These are phyloP conservation scores for Rotaria sp. DNA, from an alignment of 2,888 invertebrate genomes.

Conservation along the genomic window DNA sequence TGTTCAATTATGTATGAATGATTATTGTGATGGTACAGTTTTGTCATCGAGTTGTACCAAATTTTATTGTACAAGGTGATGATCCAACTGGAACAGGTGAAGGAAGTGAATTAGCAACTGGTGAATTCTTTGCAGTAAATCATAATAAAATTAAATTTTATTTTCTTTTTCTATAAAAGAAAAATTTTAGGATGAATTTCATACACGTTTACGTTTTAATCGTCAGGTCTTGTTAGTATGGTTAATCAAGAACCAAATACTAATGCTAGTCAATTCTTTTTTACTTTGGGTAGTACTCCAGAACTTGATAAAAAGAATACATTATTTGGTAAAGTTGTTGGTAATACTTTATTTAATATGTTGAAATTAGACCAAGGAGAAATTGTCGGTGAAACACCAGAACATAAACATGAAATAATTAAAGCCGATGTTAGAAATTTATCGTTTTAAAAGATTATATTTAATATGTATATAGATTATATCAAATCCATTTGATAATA, in stretches of 20 bases:
- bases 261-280: slow-evolving; percentile 94
- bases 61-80: slow-evolving; percentile 90
- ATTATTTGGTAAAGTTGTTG: slow-evolving; percentile 83
- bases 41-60: slow-evolving; percentile 88
- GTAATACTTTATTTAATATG: slow-evolving; percentile 90
- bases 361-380: slow-evolving; percentile 78
- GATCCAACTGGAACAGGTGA: slow-evolving; percentile 91
- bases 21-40: slow-evolving; percentile 76
- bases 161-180: slow-evolving; percentile 35
- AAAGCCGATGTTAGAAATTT: background rate
- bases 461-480: background rate
- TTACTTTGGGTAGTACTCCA: slow-evolving; percentile 79
- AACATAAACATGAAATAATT: slow-evolving; percentile 75
- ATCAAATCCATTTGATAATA: slow-evolving; percentile 84
- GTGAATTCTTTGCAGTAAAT: slow-evolving; percentile 75
- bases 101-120: slow-evolving; percentile 92
- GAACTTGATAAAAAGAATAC: slow-evolving; percentile 94
- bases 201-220: slow-evolving; percentile 79
- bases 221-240: slow-evolving; percentile 87
- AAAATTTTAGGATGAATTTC: slow-evolving; percentile 73
- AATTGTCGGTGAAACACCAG: slow-evolving; percentile 78
- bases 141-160: background rate
- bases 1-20: slow-evolving; percentile 88
- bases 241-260: slow-evolving; percentile 83
- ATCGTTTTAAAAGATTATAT: background rate